Evolutionary conservation across 2,113 vertebrate species (phyloP), one percentile per base, ranked within the genome.

Genomic region (Pheucticus melanocephalus): DNA sequence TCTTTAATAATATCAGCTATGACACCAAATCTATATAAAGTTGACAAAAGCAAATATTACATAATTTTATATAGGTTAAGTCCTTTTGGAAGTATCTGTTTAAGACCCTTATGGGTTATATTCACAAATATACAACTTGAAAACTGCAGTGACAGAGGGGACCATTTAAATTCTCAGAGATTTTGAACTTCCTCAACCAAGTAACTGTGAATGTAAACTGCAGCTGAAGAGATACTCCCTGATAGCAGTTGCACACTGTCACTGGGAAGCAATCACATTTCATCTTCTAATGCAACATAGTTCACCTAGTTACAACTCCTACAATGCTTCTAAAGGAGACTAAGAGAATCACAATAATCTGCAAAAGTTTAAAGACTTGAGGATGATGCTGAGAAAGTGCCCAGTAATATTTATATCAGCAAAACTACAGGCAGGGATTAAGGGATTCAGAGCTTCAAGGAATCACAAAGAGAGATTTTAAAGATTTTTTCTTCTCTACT

Each of bases 181-280:
- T 59, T 82, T 53, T 44, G 37, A 86, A 70, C 33, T 66, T 88
- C 64, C 60, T 93, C 66, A 57, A 33, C 40, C 24, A 65, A 79
- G 35, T 28, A 90, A 85, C 50, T 25, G 56, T 13, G 71, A 65
- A 64, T 28, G 23, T 54, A 45, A 82, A 88, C 39, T 70, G 82
- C 71, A 90, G 50, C 75, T 86, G 24, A 70, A 93, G 57, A 78
- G 60, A 72, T 12, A 85, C 80, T 48, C 94, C 80, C 85, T 94
- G 90, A 72, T 2, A 70, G 50, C 35, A 95, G 82, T 5, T 88
- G 64, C 45, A 90, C 42, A 85, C 22, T 66, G 53, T 72, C 78
- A 96, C 0, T 93, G 82, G 66, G 42, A 94, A 86, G 65, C 77
- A 95, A 92, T 44, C 89, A 61, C 76, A 95, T 48, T 87, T 82